These are phyloP conservation scores for Drosophila histrio DNA, from an alignment of 2,888 invertebrate species.

Conservation along the genomic window DNA sequence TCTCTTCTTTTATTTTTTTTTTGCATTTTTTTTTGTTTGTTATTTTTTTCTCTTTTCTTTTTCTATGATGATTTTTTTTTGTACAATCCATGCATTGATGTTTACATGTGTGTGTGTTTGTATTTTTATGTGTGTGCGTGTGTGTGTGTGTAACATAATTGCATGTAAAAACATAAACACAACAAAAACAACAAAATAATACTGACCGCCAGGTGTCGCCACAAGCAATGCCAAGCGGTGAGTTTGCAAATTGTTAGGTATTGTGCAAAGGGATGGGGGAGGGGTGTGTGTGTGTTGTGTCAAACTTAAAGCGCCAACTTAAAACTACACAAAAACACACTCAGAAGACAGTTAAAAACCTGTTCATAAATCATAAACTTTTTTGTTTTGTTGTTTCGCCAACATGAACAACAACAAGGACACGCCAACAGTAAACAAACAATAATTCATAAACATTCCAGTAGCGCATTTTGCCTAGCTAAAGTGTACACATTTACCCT, in stretches of 20 bases:
- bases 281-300: not conserved
- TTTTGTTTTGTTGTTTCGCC: conserved; percentile 32
- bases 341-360: not conserved
- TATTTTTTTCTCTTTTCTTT: conserved; percentile 12
- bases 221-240: conserved; percentile 55
- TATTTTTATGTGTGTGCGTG: conserved; percentile 22
- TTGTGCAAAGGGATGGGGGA: not conserved
- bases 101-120: conserved; percentile 36
- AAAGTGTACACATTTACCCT: no score
- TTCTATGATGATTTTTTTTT: conserved; percentile 17
- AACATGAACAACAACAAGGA: conserved; percentile 33
- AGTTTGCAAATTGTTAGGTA: conserved; percentile 40
- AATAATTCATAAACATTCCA: not conserved
- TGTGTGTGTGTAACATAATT: conserved; percentile 33
- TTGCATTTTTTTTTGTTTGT: conserved; percentile 35
- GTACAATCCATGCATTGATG: conserved; percentile 32
- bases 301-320: not conserved
- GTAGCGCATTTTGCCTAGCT: no score
- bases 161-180: conserved; percentile 21
- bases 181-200: not conserved
- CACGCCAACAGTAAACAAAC: conserved; percentile 26
- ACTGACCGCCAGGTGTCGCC: conserved; percentile 50
- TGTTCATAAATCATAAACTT: conserved; percentile 5
- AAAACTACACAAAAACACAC: not conserved
- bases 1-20: conserved; percentile 36